Evolutionary conservation across 2,113 vertebrate genomes (phyloP).

Genomic region (Oryctolagus cuniculus): DNA sequence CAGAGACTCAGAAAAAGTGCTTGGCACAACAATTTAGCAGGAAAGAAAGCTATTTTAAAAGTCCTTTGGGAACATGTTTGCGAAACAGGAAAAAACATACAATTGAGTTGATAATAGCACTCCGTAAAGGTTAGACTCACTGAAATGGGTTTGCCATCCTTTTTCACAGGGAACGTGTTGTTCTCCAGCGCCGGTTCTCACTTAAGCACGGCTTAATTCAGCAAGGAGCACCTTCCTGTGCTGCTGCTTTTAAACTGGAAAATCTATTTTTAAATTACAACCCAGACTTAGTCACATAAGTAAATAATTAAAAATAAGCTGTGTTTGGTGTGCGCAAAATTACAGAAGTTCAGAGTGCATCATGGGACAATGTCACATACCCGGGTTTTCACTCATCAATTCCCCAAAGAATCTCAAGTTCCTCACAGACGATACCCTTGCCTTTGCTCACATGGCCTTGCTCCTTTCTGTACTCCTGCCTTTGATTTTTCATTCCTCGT

Average conservation of each 20-base stretch:
- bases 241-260: conserved; percentile 63
- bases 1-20: conserved; percentile 77
- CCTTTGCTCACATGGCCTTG: not conserved
- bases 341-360: not conserved
- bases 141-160: conserved; percentile 74
- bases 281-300: not conserved
- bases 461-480: not conserved
- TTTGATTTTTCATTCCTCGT: not conserved
- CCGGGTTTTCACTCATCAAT: not conserved
- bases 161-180: conserved; percentile 76
- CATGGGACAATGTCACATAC: not conserved
- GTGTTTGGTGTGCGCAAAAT: not conserved
- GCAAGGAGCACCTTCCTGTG: conserved; percentile 67
- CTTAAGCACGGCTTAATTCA: conserved; percentile 60
- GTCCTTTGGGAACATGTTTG: conserved; percentile 86
- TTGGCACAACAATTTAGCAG: conserved; percentile 83
- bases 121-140: conserved; percentile 67
- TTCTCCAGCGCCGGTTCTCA: conserved; percentile 60
- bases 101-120: conserved; percentile 83
- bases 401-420: not conserved
- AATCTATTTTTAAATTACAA: conserved; percentile 73
- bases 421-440: not conserved
- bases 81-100: conserved; percentile 87
- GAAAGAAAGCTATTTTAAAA: conserved; percentile 88
- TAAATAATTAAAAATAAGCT: conserved; percentile 70